Evolutionary conservation across 2,888 invertebrate genomes (phyloP).

Genomic region (Stenichneumon culpator): DNA sequence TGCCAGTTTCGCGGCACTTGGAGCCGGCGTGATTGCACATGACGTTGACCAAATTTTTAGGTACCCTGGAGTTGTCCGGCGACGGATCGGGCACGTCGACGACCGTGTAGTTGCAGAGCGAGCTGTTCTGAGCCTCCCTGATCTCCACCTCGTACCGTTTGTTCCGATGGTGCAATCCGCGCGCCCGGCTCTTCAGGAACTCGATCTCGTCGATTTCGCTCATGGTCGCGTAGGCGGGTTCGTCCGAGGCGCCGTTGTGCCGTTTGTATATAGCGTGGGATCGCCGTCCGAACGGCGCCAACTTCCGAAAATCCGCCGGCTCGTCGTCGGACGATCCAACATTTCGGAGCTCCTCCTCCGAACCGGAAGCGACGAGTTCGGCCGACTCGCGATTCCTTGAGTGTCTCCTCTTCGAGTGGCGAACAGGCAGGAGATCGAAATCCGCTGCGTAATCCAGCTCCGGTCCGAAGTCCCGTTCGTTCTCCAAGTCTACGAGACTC

Average conservation of each 20-base stretch:
- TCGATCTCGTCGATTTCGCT: slow-evolving; percentile 26
- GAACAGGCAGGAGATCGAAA: not conserved
- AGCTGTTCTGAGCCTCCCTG: slow-evolving; percentile 72
- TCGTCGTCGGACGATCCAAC: not conserved
- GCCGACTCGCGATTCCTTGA: not conserved
- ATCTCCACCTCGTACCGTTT: slow-evolving; percentile 70
- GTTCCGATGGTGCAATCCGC: slow-evolving; percentile 27
- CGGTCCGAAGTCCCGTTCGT: slow-evolving; percentile 5
- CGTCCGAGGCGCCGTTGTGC: slow-evolving; percentile 30
- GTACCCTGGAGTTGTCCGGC: slow-evolving; percentile 61
- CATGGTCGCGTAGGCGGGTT: slow-evolving; percentile 15
- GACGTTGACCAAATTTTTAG: slow-evolving; percentile 72
- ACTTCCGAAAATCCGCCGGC: not conserved
- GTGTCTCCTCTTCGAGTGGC: slow-evolving; percentile 4
- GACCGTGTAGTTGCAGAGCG: slow-evolving; percentile 76
- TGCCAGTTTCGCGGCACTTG: slow-evolving; percentile 66
- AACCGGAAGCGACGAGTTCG: not conserved
- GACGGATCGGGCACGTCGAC: slow-evolving; percentile 68
- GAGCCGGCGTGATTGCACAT: slow-evolving; percentile 73
- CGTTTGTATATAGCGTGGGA: slow-evolving; percentile 52
- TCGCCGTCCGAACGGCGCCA: not conserved
- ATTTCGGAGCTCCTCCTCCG: not conserved
- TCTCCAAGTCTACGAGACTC: slow-evolving; percentile 7
- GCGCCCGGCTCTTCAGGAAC: not conserved
- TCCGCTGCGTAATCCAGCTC: slow-evolving; percentile 19